Evolutionary conservation across 2,113 vertebrate genomes (phyloP), one percentile per base, ranked within the genome.

Genomic region (Camelus dromedarius): DNA sequence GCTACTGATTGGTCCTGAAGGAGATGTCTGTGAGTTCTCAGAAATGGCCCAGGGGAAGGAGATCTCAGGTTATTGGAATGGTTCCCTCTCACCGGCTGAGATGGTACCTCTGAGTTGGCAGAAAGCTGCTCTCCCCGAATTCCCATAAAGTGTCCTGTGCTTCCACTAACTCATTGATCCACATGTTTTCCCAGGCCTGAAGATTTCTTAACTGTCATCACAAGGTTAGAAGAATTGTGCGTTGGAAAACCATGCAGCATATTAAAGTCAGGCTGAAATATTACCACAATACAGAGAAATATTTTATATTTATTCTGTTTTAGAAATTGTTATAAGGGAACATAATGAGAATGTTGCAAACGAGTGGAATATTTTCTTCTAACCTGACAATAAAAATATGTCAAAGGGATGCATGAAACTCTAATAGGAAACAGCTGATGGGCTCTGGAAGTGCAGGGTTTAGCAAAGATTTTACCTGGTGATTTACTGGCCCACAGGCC

Each of bases 321-420:
- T 96, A 97, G 98, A 98, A 98, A 97, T 96, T 97, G 97, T 98
- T 99, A 98, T 98, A 98, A 98, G 98, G 98, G 98, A 98, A 97
- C 96, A 98, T 98, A 99, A 99, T 98, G 98, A 98, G 98, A 98
- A 97, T 22, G 84, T 80, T 98, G 98, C 98, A 98, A 98, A 98
- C 97, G 89, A 98, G 97, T 97, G 83, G 98, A 98, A 97, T 98
- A 89, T 98, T 99, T 98, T 98, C 98, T 97, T 98, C 98, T 98
- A 98, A 99, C 98, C 97, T 96, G 97, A 98, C 98, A 98, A 98
- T 98, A 98, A 98, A 98, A 98, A 98, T 97, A 93, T 48, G 96
- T 98, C 98, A 98, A 83, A 96, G 81, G 98, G 97, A 97, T 84
- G 96, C 80, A 52, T 81, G 97, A 97, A 97, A 94, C 96, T 96